phyloP scores from a whole-genome alignment of 2,797 vertebrate genomes.

The Distichodus sexfasciatus region DNA sequence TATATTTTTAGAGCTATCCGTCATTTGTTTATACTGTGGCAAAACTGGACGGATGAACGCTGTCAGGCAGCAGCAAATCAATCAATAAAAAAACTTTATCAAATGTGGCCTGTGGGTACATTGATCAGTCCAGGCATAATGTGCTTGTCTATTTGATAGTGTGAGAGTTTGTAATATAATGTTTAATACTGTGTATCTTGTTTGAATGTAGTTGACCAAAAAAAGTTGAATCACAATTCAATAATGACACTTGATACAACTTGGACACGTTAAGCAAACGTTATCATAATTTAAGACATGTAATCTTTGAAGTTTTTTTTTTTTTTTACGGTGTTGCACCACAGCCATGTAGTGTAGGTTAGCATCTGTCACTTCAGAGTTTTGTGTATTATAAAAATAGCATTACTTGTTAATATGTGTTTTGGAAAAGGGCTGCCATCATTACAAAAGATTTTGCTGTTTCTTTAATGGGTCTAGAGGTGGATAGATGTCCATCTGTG shows the following conservation, averaged over 20 bases:
- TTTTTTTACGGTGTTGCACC: too few species aligned
- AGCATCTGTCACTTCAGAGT: too few species aligned
- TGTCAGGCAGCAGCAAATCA: conserved; percentile 32
- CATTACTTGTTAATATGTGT: background rate
- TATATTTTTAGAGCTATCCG: conserved; percentile 30
- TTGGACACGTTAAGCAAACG: too few species aligned
- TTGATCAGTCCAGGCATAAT: background rate
- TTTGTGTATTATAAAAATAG: background rate
- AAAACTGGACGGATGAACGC: conserved; percentile 33
- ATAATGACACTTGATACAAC: too few species aligned
- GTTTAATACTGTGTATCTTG: background rate
- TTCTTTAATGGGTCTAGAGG: background rate
- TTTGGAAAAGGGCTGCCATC: background rate
- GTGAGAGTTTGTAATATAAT: background rate
- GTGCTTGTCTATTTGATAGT: background rate
- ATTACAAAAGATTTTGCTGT: background rate
- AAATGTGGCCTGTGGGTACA: conserved; percentile 33
- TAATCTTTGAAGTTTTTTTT: too few species aligned
- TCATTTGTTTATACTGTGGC: conserved; percentile 34
- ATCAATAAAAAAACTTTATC: conserved; percentile 32
- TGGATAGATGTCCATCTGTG: background rate
- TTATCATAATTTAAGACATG: too few species aligned
- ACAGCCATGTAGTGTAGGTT: too few species aligned
- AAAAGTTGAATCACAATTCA: too few species aligned
- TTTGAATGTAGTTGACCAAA: background rate